These are phyloP conservation scores for Cherax quadricarinatus DNA, from an alignment of 1,140 invertebrate genomes.

Conservation along the genomic window DNA sequence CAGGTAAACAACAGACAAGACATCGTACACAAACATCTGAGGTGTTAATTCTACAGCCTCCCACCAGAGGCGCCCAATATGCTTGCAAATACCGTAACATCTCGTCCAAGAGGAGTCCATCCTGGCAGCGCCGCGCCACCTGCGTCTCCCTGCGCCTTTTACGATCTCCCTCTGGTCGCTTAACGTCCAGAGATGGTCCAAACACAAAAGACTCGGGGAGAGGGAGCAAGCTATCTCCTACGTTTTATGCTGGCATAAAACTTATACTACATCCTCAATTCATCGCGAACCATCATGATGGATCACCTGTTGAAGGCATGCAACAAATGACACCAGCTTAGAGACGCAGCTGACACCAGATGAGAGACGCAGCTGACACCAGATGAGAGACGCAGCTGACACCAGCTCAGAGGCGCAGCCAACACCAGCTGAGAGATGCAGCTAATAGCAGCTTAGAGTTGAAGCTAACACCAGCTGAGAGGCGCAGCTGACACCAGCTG, in stretches of 20 bases:
- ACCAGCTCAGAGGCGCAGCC: too few relatives aligned
- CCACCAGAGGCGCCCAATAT: background rate
- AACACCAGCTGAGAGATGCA: too few relatives aligned
- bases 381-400: too few relatives aligned
- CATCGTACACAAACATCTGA: too few relatives aligned
- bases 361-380: too few relatives aligned
- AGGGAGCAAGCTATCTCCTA: conserved; percentile 42
- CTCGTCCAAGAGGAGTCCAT: background rate
- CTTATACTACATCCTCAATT: conserved; percentile 61
- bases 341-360: too few relatives aligned
- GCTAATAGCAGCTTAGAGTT: too few relatives aligned
- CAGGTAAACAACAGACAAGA: too few relatives aligned
- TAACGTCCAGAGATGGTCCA: conserved; percentile 35
- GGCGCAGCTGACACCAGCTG: too few relatives aligned
- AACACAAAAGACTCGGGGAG: conserved; percentile 54
- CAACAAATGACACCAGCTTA: conserved; percentile 49
- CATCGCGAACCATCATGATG: conserved; percentile 56
- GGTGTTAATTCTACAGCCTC: background rate
- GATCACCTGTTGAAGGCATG: conserved; percentile 59
- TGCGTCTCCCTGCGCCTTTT: conserved; percentile 19
- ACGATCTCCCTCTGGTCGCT: conserved; percentile 47
- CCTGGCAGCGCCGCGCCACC: background rate
- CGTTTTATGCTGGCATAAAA: conserved; percentile 57
- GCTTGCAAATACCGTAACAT: conserved; percentile 29
- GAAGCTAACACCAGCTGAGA: too few relatives aligned